Conservation (phyloP, 2,888 invertebrate species). For the Andrena camellia region DNA sequence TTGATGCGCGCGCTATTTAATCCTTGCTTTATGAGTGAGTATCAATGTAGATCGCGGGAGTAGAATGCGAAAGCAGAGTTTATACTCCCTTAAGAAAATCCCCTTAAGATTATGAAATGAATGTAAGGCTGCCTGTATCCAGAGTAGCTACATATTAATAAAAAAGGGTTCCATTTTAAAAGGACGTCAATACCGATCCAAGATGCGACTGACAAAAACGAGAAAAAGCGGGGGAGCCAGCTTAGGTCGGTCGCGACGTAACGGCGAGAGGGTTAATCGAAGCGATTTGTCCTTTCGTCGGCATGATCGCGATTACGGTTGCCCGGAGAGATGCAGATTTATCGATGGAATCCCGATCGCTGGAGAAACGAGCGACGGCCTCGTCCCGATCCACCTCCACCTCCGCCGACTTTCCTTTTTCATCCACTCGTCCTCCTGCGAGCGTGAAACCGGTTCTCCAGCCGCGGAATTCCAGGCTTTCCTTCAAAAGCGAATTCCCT, state of each 20-base stretch:
- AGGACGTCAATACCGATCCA: conserved; percentile 2
- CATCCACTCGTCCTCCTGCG: conserved; percentile 51
- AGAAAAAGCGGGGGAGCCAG: conserved; percentile 2
- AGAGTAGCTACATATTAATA: no score
- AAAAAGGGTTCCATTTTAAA: neutral
- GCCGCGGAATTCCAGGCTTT: conserved; percentile 77
- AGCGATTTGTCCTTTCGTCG: conserved; percentile 61
- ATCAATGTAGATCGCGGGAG: no score
- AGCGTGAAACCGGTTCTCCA: conserved; percentile 75
- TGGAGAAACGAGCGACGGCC: conserved; percentile 52
- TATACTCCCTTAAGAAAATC: no score
- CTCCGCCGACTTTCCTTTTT: conserved; percentile 57
- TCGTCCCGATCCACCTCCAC: conserved; percentile 49
- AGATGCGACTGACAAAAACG: neutral
- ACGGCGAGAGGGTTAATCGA: conserved; percentile 51
- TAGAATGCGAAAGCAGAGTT: no score
- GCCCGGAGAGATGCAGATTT: conserved; percentile 55
- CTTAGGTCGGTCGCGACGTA: neutral
- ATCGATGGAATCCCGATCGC: conserved; percentile 58
- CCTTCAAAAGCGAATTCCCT: conserved; percentile 76
- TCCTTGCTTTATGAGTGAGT: no score
- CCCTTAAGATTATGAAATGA: no score
- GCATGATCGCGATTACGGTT: conserved; percentile 56
- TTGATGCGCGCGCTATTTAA: no score
- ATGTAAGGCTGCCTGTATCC: no score